Conservation (phyloP, 2,113 vertebrate species). For the Pampusana beccarii region DNA sequence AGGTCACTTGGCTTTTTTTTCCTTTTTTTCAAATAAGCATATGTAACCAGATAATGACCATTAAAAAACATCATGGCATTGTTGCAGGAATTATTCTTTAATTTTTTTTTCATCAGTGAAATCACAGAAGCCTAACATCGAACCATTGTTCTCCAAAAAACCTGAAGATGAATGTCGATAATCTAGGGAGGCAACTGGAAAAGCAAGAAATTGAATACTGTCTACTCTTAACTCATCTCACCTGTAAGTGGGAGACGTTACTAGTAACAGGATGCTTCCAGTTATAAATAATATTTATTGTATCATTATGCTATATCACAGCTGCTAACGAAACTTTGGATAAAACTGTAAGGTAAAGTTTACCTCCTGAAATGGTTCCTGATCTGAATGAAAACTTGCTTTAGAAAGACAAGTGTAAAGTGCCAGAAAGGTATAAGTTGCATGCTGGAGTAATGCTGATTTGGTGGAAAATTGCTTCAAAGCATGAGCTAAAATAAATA, state of each 20-base stretch:
- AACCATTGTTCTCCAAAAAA: background rate
- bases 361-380: background rate
- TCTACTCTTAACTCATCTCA: background rate
- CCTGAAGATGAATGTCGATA: background rate
- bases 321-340: background rate
- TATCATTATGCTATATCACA: background rate
- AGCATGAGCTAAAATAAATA: conserved; percentile 39
- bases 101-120: conserved; percentile 32
- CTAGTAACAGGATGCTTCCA: background rate
- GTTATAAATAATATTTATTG: background rate
- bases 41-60: background rate
- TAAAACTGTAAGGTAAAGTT: conserved; percentile 27
- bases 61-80: background rate
- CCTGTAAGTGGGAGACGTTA: background rate
- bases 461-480: conserved; percentile 50
- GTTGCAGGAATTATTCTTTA: background rate
- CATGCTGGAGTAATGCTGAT: conserved; percentile 15
- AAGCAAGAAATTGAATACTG: background rate
- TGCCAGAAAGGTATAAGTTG: background rate
- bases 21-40: background rate
- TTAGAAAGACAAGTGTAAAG: conserved; percentile 11
- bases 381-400: conserved; percentile 47
- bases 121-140: background rate
- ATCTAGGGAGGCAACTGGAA: background rate
- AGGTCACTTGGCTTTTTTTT: background rate